Evolutionary conservation across 2,113 vertebrate genomes (phyloP).

Genomic region (Proterorhinus semilunaris): DNA sequence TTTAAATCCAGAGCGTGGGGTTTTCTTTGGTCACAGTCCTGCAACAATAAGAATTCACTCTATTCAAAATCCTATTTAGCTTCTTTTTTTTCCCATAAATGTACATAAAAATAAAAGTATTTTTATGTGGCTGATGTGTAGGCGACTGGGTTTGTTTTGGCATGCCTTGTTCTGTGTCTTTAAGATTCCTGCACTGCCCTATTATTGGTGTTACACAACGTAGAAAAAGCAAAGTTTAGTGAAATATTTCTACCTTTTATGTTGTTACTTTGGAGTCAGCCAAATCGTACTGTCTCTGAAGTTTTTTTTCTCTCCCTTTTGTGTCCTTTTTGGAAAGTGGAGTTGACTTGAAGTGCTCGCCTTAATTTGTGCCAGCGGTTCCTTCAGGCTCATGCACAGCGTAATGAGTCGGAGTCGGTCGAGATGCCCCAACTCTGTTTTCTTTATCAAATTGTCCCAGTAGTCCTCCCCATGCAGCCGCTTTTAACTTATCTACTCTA

Average conservation of each 20-base stretch:
- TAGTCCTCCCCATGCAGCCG: slow-evolving; percentile 5
- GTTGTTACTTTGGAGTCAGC: slow-evolving; percentile 35
- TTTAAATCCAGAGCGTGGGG: too few species aligned
- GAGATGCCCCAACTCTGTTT: slow-evolving; percentile 37
- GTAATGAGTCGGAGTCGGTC: slow-evolving; percentile 30
- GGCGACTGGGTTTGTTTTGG: too few species aligned
- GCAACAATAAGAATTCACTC: too few species aligned
- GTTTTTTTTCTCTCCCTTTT: background rate
- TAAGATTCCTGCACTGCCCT: background rate
- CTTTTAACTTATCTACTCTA: slow-evolving; percentile 24
- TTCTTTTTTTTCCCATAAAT: too few species aligned
- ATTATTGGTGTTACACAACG: background rate
- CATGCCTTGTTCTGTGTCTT: too few species aligned
- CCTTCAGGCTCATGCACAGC: slow-evolving; percentile 41
- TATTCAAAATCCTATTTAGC: too few species aligned
- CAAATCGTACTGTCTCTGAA: slow-evolving; percentile 19
- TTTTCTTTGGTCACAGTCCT: too few species aligned
- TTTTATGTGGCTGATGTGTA: too few species aligned
- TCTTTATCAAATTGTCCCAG: slow-evolving; percentile 50
- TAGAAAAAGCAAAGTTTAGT: background rate
- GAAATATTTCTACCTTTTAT: background rate
- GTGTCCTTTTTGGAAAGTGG: slow-evolving; percentile 23
- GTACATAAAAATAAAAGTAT: too few species aligned
- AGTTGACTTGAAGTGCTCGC: slow-evolving; percentile 38
- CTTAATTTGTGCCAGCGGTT: slow-evolving; percentile 46